Conservation (phyloP, 2,113 vertebrate species). For the Tychaedon coryphoeus region DNA sequence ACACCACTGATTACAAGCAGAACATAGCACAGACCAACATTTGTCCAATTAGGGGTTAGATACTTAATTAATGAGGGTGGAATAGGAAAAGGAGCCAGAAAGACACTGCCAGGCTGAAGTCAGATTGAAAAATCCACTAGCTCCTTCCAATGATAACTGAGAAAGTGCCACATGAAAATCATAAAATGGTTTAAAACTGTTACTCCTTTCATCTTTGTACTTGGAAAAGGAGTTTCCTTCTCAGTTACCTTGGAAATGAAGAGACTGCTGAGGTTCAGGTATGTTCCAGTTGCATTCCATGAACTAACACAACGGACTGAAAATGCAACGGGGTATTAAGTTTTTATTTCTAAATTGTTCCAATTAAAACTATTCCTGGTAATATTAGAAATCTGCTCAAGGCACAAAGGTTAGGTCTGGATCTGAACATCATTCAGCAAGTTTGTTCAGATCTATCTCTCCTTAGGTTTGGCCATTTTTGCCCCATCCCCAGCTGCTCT, state of each 20-base stretch:
- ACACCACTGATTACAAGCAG: background rate
- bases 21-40: background rate
- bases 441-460: background rate
- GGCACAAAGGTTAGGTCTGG: slow-evolving; percentile 4
- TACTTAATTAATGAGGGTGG: background rate
- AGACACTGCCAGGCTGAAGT: slow-evolving; percentile 20
- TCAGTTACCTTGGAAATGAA: slow-evolving; percentile 8
- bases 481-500: background rate
- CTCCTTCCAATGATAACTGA: slow-evolving; percentile 25
- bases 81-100: background rate
- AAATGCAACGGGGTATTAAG: background rate
- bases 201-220: background rate
- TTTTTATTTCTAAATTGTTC: slow-evolving; percentile 27
- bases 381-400: background rate
- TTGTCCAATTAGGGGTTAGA: background rate
- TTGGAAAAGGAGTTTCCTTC: background rate
- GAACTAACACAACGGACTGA: background rate
- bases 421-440: background rate
- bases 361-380: background rate
- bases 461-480: background rate
- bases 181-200: background rate
- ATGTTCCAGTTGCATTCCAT: background rate
- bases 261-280: slow-evolving; percentile 4
- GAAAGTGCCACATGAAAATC: background rate
- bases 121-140: background rate